Evolutionary conservation across 2,888 invertebrate species (phyloP).

Genomic region (Erebia aethiops): DNA sequence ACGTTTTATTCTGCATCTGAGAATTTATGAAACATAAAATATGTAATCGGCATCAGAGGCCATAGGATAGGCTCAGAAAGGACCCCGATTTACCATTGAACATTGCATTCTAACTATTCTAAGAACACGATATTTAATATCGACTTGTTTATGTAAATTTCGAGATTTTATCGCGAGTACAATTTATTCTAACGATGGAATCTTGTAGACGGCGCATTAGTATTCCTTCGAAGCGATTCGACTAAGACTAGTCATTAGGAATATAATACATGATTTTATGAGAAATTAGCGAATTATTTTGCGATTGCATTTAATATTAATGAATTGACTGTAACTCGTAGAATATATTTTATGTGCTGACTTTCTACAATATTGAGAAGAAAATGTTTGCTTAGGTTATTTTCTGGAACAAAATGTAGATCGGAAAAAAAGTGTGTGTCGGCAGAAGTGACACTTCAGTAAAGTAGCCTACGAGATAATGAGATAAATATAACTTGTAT

Average conservation of each 20-base stretch:
- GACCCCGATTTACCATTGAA: slow-evolving; percentile 21
- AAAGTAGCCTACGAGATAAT: no score
- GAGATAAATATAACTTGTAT: no score
- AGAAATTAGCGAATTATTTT: slow-evolving; percentile 18
- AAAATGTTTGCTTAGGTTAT: neutral
- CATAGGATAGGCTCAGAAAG: slow-evolving; percentile 18
- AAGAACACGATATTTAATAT: slow-evolving; percentile 29
- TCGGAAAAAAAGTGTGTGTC: no score
- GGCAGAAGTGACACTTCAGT: no score
- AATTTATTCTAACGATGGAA: slow-evolving; percentile 34
- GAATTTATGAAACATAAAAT: slow-evolving; percentile 16
- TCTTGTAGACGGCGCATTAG: slow-evolving; percentile 23
- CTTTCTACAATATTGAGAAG: slow-evolving; percentile 1
- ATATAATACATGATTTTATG: slow-evolving; percentile 17
- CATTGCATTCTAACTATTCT: slow-evolving; percentile 21
- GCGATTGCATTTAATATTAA: slow-evolving; percentile 16
- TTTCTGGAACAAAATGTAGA: no score
- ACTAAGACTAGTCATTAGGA: slow-evolving; percentile 14
- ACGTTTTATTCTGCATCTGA: neutral
- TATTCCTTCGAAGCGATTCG: slow-evolving; percentile 26
- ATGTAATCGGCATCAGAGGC: slow-evolving; percentile 13
- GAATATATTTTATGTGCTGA: slow-evolving; percentile 11
- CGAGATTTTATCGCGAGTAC: slow-evolving; percentile 29
- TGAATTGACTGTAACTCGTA: neutral
- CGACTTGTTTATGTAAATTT: slow-evolving; percentile 36